Conservation (phyloP, 2,888 invertebrate genomes). For the Hirtodrosophila duncani region DNA sequence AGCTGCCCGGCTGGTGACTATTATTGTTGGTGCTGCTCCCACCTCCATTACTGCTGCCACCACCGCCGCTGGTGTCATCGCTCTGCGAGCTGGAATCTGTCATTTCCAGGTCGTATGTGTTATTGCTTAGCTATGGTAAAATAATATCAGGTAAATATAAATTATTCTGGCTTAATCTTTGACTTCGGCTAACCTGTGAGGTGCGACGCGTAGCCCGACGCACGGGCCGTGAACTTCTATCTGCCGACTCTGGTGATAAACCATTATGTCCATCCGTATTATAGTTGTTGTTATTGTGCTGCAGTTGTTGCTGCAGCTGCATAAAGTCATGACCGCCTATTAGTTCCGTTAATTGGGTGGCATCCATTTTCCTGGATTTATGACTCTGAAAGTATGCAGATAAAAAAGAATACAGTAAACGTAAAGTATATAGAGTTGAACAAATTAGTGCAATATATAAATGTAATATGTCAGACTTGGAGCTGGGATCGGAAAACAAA, state of each 20-base stretch:
- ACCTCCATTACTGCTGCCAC: conserved; percentile 76
- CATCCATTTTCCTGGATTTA: conserved; percentile 55
- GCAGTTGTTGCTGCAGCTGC: conserved; percentile 66
- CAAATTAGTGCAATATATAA: too few relatives aligned
- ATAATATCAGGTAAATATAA: background rate
- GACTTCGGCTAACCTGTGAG: conserved; percentile 75
- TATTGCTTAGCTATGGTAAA: conserved; percentile 71
- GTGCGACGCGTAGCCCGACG: conserved; percentile 74
- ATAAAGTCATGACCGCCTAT: conserved; percentile 70
- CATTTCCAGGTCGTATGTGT: conserved; percentile 78
- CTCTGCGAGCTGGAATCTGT: conserved; percentile 79
- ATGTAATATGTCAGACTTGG: too few relatives aligned
- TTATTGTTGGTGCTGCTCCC: conserved; percentile 64
- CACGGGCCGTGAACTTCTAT: conserved; percentile 73
- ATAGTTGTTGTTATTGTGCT: conserved; percentile 64
- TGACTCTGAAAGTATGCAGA: background rate
- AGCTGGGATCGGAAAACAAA: too few relatives aligned
- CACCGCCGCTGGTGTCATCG: conserved; percentile 78
- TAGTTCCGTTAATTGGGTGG: conserved; percentile 66
- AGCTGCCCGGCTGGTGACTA: conserved; percentile 33
- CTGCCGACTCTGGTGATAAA: conserved; percentile 65
- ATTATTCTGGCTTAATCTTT: background rate
- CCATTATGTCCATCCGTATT: conserved; percentile 61
- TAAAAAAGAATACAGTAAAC: background rate
- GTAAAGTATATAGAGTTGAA: background rate